These are phyloP conservation scores for Andrena fulva DNA, from an alignment of 2,888 invertebrate species.

Conservation along the genomic window DNA sequence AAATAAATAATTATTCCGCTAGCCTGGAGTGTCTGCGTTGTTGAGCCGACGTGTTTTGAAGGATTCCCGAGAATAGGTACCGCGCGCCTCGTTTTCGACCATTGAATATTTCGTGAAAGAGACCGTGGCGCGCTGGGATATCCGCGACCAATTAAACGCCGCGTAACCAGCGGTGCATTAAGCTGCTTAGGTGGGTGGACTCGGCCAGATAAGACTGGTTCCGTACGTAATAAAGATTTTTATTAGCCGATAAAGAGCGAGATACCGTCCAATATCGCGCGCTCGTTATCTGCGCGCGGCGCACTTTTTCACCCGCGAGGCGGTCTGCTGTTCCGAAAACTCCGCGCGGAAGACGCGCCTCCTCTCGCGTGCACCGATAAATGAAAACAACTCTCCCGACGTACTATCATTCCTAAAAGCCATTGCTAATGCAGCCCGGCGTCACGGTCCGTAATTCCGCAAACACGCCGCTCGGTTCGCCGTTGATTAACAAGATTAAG, in stretches of 20 bases:
- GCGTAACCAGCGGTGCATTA: slow-evolving; percentile 9
- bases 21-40: no score
- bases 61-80: slow-evolving; percentile 13
- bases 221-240: slow-evolving; percentile 54
- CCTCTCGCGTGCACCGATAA: no score
- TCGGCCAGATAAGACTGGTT: slow-evolving; percentile 29
- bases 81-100: not conserved
- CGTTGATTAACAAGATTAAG: slow-evolving; percentile 37
- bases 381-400: not conserved
- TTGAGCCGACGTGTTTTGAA: not conserved
- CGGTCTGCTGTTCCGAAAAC: slow-evolving; percentile 17
- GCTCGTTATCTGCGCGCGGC: slow-evolving; percentile 25
- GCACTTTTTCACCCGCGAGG: slow-evolving; percentile 8
- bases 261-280: slow-evolving; percentile 40
- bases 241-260: slow-evolving; percentile 51
- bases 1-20: slow-evolving; percentile 34
- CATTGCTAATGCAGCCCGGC: not conserved
- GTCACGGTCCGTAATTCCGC: slow-evolving; percentile 21
- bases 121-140: not conserved
- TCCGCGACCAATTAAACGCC: slow-evolving; percentile 19
- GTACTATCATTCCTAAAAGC: slow-evolving; percentile 1
- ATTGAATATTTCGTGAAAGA: not conserved
- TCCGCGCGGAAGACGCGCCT: slow-evolving; percentile 19
- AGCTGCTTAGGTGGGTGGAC: not conserved
- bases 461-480: not conserved